Evolutionary conservation across 2,888 invertebrate species (phyloP).

Genomic region (Carpatolechia fugitivella): DNA sequence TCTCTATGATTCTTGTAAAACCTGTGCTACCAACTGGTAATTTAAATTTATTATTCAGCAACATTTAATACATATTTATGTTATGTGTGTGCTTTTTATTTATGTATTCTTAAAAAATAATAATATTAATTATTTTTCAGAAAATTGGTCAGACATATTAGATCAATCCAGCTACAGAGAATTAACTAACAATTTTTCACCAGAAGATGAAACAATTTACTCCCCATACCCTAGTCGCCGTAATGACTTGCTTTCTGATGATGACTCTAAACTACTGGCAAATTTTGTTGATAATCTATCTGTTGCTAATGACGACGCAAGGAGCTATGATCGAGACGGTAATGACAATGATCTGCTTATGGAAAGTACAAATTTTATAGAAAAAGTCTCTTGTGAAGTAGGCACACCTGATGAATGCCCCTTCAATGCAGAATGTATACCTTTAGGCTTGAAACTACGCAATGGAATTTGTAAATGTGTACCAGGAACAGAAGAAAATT

Average conservation of each 20-base stretch:
- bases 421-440: constrained; percentile 84
- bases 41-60: constrained; percentile 17
- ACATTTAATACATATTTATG: no score
- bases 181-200: constrained; percentile 55
- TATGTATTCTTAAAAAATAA: no score
- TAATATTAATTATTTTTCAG: constrained; percentile 46
- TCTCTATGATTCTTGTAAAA: constrained; percentile 88
- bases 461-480: constrained; percentile 87
- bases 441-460: constrained; percentile 71
- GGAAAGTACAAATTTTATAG: constrained; percentile 70
- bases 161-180: constrained; percentile 68
- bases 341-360: constrained; percentile 68
- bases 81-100: no score
- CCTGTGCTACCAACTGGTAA: constrained; percentile 81
- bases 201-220: constrained; percentile 65
- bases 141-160: constrained; percentile 73
- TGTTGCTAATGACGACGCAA: constrained; percentile 58
- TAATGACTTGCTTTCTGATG: constrained; percentile 53
- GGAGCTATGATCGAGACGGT: constrained; percentile 54
- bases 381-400: constrained; percentile 80
- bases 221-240: constrained; percentile 53
- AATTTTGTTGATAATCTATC: constrained; percentile 66
- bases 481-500: constrained; percentile 76
- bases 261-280: constrained; percentile 58
- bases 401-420: constrained; percentile 80